These are phyloP conservation scores for Pseudorhiza aurosa DNA, from an alignment of 30 jellyfish, hydroid and myxozoan species.

Conservation along the genomic window DNA sequence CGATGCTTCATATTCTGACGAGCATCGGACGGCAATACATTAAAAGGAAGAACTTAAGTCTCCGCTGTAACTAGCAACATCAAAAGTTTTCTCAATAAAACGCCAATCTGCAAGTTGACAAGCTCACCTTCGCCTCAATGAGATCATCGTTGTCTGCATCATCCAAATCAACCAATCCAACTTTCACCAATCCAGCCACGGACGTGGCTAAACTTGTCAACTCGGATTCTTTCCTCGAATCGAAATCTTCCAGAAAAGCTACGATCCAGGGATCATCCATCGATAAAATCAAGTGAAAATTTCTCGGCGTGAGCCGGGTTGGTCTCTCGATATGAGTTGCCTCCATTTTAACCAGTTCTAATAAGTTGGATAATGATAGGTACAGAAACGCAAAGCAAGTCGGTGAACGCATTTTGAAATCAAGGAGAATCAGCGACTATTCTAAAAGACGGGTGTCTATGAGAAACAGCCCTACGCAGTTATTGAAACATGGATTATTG, in stretches of 20 bases:
- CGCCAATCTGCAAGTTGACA: neutral
- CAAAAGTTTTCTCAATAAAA: too few relatives aligned
- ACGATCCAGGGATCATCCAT: constrained; percentile 78
- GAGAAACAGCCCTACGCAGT: too few relatives aligned
- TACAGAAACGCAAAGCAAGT: too few relatives aligned
- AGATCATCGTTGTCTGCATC: constrained; percentile 65
- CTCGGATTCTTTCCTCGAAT: constrained; percentile 27
- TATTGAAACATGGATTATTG: neutral
- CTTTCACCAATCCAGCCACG: constrained; percentile 58
- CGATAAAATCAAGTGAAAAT: constrained; percentile 42
- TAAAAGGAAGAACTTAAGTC: too few relatives aligned
- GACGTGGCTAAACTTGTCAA: constrained; percentile 57
- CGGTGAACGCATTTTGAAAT: too few relatives aligned
- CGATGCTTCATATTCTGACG: too few relatives aligned
- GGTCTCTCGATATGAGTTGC: constrained; percentile 36
- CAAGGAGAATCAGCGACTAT: too few relatives aligned
- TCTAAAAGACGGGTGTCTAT: too few relatives aligned
- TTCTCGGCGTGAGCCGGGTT: constrained; percentile 31
- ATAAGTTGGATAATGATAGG: too few relatives aligned
- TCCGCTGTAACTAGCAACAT: too few relatives aligned
- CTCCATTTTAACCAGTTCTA: neutral
- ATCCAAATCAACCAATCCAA: constrained; percentile 79
- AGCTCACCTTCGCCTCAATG: constrained; percentile 57
- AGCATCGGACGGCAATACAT: too few relatives aligned
- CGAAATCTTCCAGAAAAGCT: constrained; percentile 38